Evolutionary conservation across 1,140 invertebrate genomes (phyloP), one percentile per base, ranked within the genome.

Genomic region (Hyphantria cunea): DNA sequence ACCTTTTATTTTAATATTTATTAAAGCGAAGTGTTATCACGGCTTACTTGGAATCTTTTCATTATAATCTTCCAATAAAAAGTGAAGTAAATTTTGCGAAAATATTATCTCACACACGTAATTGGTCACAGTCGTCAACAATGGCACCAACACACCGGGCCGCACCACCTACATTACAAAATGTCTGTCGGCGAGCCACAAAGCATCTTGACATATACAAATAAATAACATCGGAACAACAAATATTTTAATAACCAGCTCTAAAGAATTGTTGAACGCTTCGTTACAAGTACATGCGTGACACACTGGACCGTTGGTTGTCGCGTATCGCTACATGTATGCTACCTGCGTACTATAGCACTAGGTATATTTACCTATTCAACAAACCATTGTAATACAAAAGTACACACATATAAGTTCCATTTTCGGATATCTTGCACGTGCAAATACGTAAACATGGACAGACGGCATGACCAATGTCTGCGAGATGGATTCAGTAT

Each of bases 171-270:
- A 79, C 80, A 76, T 73, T 69, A 54, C 37, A 67, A 60, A 70
- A 63, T 66, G 67, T 72, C 66, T 56, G 83, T 70, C 86, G 84
- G 86, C 74, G 60, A 41, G 45, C 33, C 69, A 80, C 80, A 89
- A 86, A 86, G 84, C 72, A 66, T 70, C 75, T 66, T 55, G 59
- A 66, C 77, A 70, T 80, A 82, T 82, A 90, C 87, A 89, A 87
- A 86, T 90, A 88, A 90, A 90, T 86, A 87, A 85, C 74, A 69
- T 68, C 72, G 53, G 78, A 86, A 90, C 82, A 88, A 90, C 87
- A 90, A 90, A 90, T 90, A 90, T 90, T 89, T 90, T 90, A 90
- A 86, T 89, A 90, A 89, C 79, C 83, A 84, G 69, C 72, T 79
- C 79, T 68, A 79, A 82, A 83, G 82, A 84, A 87, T 86, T 81